Conservation (phyloP, 2,113 vertebrate genomes). For the Galeopterus variegatus region DNA sequence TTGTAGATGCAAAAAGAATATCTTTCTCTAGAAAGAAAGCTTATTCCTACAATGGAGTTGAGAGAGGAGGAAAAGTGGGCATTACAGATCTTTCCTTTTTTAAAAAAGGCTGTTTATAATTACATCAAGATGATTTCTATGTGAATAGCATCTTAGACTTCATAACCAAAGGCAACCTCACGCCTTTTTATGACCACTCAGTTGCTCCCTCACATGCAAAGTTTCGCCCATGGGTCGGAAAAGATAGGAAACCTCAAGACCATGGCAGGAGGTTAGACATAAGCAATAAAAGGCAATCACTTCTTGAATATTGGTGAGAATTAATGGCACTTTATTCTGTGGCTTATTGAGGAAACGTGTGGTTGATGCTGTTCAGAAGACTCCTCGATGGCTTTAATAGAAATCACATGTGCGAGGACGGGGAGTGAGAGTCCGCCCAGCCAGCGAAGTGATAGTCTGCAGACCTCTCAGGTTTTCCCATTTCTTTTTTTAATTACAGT, state of each 20-base stretch:
- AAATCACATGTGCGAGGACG: constrained; percentile 87
- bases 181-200: constrained; percentile 73
- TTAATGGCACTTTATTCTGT: constrained; percentile 86
- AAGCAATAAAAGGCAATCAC: constrained; percentile 85
- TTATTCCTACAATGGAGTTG: constrained; percentile 53
- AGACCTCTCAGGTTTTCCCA: constrained; percentile 84
- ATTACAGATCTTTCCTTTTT: constrained; percentile 33
- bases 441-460: constrained; percentile 83
- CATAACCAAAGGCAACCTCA: constrained; percentile 76
- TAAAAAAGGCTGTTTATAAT: constrained; percentile 76
- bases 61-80: constrained; percentile 63
- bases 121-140: constrained; percentile 80
- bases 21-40: constrained; percentile 63
- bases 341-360: constrained; percentile 85
- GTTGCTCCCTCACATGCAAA: neutral
- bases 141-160: constrained; percentile 77
- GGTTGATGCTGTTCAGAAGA: constrained; percentile 88
- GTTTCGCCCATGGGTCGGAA: constrained; percentile 71
- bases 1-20: constrained; percentile 60
- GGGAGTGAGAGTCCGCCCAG: constrained; percentile 72
- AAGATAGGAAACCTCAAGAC: constrained; percentile 77
- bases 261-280: constrained; percentile 79
- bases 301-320: constrained; percentile 87
- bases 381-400: constrained; percentile 86
- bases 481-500: constrained; percentile 85